These are phyloP conservation scores for Epinotia brunnichana DNA, from an alignment of 2,888 invertebrate species.

Conservation along the genomic window DNA sequence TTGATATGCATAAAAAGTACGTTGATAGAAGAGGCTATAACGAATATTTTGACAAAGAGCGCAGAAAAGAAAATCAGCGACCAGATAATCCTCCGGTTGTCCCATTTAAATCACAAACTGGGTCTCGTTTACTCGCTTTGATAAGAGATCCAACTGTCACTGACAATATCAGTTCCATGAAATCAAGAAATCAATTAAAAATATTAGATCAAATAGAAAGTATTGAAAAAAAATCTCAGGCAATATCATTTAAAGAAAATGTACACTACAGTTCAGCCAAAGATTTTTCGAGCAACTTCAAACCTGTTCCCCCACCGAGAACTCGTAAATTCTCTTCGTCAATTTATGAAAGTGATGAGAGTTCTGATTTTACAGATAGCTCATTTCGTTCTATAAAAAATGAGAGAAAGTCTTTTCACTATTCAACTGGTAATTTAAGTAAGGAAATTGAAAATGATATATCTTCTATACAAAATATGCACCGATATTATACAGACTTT, in stretches of 20 bases:
- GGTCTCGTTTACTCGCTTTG: constrained; percentile 85
- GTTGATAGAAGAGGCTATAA: constrained; percentile 85
- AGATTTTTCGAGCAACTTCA: constrained; percentile 57
- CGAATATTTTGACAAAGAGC: constrained; percentile 62
- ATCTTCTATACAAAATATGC: constrained; percentile 78
- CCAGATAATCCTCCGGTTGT: constrained; percentile 55
- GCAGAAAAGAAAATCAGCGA: constrained; percentile 49
- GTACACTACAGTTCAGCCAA: constrained; percentile 47
- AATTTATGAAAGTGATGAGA: constrained; percentile 77
- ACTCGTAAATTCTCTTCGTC: constrained; percentile 70
- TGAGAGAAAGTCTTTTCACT: constrained; percentile 74
- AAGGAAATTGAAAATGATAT: constrained; percentile 79
- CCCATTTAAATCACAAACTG: constrained; percentile 81
- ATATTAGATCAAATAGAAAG: constrained; percentile 57
- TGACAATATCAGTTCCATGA: constrained; percentile 61
- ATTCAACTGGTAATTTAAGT: constrained; percentile 75
- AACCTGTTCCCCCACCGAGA: constrained; percentile 73
- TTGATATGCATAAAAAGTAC: constrained; percentile 88
- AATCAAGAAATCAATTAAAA: constrained; percentile 54
- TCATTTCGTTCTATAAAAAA: constrained; percentile 70
- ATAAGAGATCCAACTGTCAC: constrained; percentile 82
- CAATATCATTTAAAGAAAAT: constrained; percentile 50
- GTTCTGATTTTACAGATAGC: constrained; percentile 72
- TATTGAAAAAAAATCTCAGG: constrained; percentile 47
- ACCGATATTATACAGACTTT: constrained; percentile 66